Base-by-base conservation (phyloP, 2,797 vertebrate species). In the Bovichtus diacanthus region DNA sequence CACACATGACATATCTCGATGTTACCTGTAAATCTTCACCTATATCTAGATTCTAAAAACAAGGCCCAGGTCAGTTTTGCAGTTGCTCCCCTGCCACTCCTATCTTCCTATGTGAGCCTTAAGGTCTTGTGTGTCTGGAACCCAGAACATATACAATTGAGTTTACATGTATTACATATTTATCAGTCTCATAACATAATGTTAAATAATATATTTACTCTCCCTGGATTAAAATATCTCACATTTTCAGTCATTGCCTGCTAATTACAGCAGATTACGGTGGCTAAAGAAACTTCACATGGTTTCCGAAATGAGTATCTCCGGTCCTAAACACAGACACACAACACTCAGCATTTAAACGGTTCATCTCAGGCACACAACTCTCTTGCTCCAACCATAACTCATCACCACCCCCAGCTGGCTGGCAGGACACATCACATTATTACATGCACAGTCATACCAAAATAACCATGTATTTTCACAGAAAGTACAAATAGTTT, bases 401-500 rank as follows among this genome's bases (percentile, higher is more conserved):
- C 74, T 84, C 90, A 75, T 70, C 74, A 87, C 86, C 73, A 73
- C 93, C 94, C 88, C 84, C 94, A 74, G 53, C 88, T 92, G 94
- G 93, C 75, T 46, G 65, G 80, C 15, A 46, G 16, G 10, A 50
- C 38, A 55, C 82, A 89, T 83, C 47, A 72, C 85, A 92, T 38
- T 8, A 19, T 31, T 60, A 61, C 21, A 29, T 44, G 39, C 18
- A 12, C 10, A 56, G n/a, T 55, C 38, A 66, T 51, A 49, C 9
- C 12, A 64, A 64, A 63, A 44, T 31, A 2, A 50, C 25, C 51
- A 59, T 11, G 55, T 53, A 25, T 74, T 43, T 84, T 54, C 50
- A 64, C 65, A 66, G 23, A 29, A 80, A 80, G 53, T 38, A 41
- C 16, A 61, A 10, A 53, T 9, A 36, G 11, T 44, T 60, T 53